These are phyloP conservation scores for Agelaius tricolor DNA, from an alignment of 2,113 vertebrate genomes.

Conservation along the genomic window DNA sequence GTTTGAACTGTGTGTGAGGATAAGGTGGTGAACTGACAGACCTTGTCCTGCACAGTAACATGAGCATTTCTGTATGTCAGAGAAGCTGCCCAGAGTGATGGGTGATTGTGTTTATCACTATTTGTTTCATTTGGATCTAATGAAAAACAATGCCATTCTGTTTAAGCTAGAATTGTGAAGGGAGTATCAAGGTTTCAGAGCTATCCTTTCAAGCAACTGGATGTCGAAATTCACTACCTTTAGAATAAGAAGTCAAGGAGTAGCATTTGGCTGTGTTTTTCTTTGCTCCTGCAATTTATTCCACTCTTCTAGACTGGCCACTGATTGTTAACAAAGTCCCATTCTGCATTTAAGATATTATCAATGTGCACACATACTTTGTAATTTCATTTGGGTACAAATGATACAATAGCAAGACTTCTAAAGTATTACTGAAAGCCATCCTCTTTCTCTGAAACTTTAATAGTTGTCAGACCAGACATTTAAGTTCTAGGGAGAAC, in stretches of 20 bases:
- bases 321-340: not conserved
- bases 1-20: not conserved
- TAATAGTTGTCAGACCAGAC: not conserved
- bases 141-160: not conserved
- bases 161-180: not conserved
- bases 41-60: rapidly evolving
- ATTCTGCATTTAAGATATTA: not conserved
- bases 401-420: not conserved
- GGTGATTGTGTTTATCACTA: not conserved
- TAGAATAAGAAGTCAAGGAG: not conserved
- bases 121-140: not conserved
- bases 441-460: not conserved
- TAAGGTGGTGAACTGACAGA: not conserved
- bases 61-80: not conserved
- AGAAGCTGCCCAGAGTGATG: not conserved
- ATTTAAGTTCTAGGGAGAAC: not conserved
- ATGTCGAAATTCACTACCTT: not conserved
- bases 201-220: not conserved
- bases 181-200: not conserved
- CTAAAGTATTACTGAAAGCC: not conserved
- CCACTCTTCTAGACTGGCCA: not conserved
- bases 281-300: not conserved
- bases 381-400: not conserved
- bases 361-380: rapidly evolving
- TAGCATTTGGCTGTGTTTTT: not conserved